Evolutionary conservation across 2,797 vertebrate genomes (phyloP).

Genomic region (Fistularia commersonii): DNA sequence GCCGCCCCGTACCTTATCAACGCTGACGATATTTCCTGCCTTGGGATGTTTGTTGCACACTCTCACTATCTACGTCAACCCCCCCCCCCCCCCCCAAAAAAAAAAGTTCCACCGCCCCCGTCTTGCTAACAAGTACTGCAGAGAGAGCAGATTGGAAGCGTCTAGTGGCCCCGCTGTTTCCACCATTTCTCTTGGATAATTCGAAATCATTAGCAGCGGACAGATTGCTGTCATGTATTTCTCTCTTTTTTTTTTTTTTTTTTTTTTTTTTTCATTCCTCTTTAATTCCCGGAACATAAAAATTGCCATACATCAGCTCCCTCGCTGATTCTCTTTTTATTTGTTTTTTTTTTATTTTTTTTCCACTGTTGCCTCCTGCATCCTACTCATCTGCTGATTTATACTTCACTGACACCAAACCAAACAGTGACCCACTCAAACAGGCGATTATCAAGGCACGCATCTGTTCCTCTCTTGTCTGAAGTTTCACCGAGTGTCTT

Average conservation of each 20-base stretch:
- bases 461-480: slow-evolving; percentile 40
- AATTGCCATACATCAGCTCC: too few species aligned
- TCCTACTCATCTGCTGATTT: slow-evolving; percentile 29
- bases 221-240: slow-evolving; percentile 25
- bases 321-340: too few species aligned
- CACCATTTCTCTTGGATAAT: slow-evolving; percentile 24
- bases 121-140: slow-evolving; percentile 24
- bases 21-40: slow-evolving; percentile 30
- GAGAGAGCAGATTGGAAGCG: slow-evolving; percentile 27
- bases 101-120: slow-evolving; percentile 29
- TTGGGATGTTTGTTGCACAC: slow-evolving; percentile 27
- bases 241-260: too few species aligned
- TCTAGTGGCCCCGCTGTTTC: slow-evolving; percentile 28
- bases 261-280: slow-evolving; percentile 31
- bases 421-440: slow-evolving; percentile 33
- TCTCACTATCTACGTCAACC: slow-evolving; percentile 13
- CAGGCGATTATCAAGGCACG: slow-evolving; percentile 32
- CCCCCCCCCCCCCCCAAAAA: slow-evolving; percentile 12
- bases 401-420: slow-evolving; percentile 45
- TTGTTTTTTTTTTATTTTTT: too few species aligned
- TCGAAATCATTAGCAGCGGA: slow-evolving; percentile 38
- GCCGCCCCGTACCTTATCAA: slow-evolving; percentile 28
- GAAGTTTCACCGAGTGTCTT: slow-evolving; percentile 30
- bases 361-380: not conserved
- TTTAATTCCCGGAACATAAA: slow-evolving; percentile 38